Conservation (phyloP, 1,140 invertebrate species). For the Hycleus cichorii region DNA sequence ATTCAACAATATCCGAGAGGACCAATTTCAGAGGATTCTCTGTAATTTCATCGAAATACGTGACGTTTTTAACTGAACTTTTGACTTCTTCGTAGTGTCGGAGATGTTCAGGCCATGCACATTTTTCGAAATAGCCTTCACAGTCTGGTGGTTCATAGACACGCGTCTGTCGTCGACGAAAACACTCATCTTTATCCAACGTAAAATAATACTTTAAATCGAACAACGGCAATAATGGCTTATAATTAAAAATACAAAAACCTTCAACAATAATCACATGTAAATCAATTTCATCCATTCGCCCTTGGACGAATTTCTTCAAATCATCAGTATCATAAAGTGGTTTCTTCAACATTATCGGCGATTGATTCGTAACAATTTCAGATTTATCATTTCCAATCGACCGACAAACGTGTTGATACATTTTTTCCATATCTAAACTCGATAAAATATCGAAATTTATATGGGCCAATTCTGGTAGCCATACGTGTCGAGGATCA, state of each 20-base stretch:
- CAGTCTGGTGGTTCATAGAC: conserved; percentile 70
- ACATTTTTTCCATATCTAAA: conserved; percentile 69
- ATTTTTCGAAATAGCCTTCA: conserved; percentile 68
- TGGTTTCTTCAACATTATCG: neutral
- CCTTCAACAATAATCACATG: conserved; percentile 67
- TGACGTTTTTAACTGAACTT: conserved; percentile 18
- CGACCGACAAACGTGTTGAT: conserved; percentile 46
- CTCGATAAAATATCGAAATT: conserved; percentile 72
- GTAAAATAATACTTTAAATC: conserved; percentile 66
- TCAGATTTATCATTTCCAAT: conserved; percentile 28
- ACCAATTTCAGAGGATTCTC: conserved; percentile 17
- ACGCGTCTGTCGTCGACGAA: conserved; percentile 50
- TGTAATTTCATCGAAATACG: conserved; percentile 23
- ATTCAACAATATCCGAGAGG: conserved; percentile 21
- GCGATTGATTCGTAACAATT: too few relatives aligned
- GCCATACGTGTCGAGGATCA: conserved; percentile 56
- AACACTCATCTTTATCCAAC: conserved; percentile 59
- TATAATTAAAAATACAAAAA: conserved; percentile 66
- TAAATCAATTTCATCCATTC: conserved; percentile 28
- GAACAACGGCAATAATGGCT: conserved; percentile 55
- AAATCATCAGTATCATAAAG: neutral
- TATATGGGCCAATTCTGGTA: conserved; percentile 60
- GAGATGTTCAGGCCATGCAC: conserved; percentile 62
- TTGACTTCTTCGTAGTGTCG: conserved; percentile 27
- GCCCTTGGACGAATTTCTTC: conserved; percentile 3